Evolutionary conservation across 2,797 vertebrate genomes (phyloP).

Genomic region (Sphaeramia orbicularis): DNA sequence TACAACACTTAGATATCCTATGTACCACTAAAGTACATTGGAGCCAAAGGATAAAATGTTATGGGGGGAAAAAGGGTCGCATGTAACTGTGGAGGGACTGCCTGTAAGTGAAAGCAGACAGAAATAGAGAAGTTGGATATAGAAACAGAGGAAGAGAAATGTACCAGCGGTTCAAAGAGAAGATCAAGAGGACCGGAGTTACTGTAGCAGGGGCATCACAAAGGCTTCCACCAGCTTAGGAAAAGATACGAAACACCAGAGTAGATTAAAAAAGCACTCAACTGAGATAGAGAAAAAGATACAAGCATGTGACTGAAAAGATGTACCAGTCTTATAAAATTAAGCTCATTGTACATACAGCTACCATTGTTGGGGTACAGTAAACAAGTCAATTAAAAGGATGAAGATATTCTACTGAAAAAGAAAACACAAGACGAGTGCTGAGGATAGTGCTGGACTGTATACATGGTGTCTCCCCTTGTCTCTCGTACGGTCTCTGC

Average conservation of each 20-base stretch:
- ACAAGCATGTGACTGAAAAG: constrained; percentile 34
- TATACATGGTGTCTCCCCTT: constrained; percentile 48
- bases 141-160: constrained; percentile 54
- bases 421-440: constrained; percentile 41
- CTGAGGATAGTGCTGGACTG: constrained; percentile 51
- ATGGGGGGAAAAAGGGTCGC: constrained; percentile 44
- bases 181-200: constrained; percentile 54
- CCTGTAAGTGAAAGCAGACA: constrained; percentile 48
- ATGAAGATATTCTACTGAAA: constrained; percentile 33
- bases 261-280: constrained; percentile 49
- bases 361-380: constrained; percentile 11
- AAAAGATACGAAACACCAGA: constrained; percentile 51
- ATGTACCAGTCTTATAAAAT: constrained; percentile 33
- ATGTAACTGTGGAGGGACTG: constrained; percentile 34
- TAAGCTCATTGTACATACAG: constrained; percentile 35
- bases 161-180: constrained; percentile 53
- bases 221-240: constrained; percentile 42
- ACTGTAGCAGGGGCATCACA: constrained; percentile 45
- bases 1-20: constrained; percentile 68
- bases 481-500: constrained; percentile 40
- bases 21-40: constrained; percentile 51
- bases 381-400: constrained; percentile 16
- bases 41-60: constrained; percentile 36
- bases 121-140: constrained; percentile 57
- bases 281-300: constrained; percentile 33